phyloP scores from a whole-genome alignment of 2,888 invertebrate species.

The Meganola albula region DNA sequence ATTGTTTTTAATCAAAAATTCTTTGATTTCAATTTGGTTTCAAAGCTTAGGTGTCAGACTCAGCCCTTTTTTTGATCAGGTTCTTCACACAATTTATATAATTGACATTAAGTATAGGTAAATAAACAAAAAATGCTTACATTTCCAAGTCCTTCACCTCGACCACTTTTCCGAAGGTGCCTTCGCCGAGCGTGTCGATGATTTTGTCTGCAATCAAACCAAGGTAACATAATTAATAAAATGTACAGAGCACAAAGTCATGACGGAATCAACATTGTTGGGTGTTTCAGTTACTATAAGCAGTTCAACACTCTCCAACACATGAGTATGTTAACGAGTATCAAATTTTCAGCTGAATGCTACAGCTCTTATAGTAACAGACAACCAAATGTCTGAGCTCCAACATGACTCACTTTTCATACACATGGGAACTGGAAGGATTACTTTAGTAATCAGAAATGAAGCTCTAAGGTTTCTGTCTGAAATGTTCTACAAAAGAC shows the following conservation, averaged over 20 bases:
- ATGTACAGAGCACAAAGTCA: conserved; percentile 49
- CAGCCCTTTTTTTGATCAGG: no score
- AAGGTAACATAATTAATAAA: conserved; percentile 54
- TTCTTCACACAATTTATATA: no score
- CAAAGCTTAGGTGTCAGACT: no score
- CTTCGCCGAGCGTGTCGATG: conserved; percentile 98
- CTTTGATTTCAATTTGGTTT: no score
- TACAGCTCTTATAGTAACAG: conserved; percentile 15
- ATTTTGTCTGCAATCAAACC: conserved; percentile 96
- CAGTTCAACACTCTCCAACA: no score
- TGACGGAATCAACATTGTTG: conserved; percentile 53
- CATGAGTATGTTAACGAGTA: conserved; percentile 16
- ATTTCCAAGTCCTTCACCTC: conserved; percentile 97
- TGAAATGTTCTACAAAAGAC: conserved; percentile 34
- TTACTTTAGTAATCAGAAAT: conserved; percentile 27
- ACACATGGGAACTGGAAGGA: conserved; percentile 20
- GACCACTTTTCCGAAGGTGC: conserved; percentile 99
- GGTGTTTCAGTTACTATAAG: conserved; percentile 17
- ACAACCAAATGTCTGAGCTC: conserved; percentile 40
- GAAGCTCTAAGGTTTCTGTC: conserved; percentile 27
- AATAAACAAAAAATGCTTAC: conserved; percentile 81
- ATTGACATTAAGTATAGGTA: no score
- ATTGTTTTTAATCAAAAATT: no score
- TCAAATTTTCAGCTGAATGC: no score
- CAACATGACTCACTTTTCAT: conserved; percentile 45